Base-by-base conservation (phyloP, 2,113 vertebrate species). In the Peucedramus taeniatus region DNA sequence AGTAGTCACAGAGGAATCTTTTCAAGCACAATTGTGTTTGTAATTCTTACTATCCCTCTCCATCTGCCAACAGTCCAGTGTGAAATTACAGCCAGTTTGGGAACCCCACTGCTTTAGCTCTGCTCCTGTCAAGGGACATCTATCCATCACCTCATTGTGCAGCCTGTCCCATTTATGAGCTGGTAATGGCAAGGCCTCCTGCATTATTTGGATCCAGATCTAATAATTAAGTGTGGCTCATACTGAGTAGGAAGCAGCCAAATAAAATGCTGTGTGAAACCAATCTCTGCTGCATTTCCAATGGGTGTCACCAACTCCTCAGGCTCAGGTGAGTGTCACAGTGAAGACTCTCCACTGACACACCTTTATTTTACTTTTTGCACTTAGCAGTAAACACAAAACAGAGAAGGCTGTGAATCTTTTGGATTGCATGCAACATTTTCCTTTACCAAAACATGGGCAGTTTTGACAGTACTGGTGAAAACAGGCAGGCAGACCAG, bases 71-170 rank as follows among this genome's bases (percentile, higher is more conserved):
- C 8, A 22, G 40, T 74, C 44, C 3, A 8, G 89, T 61, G 69
- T 96, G 90, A 98, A 97, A 95, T 54, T 97, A 98, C 97, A 98
- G 95, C 85, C 93, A 84, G 64, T 81, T 76, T 81, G 69, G 84
- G 87, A 96, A 84, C 75, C 64, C 61, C 82, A 71, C 69, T 87
- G 92, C 68, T 90, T 94, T 82, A 89, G 76, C 44, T 66, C 80
- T 84, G 83, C 53, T 92, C 65, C 92, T 93, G 51, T 90, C 90
- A 92, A 86, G 53, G 68, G 65, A 75, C 87, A 77, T 85, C 66
- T 57, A 94, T 91, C 85, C 90, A 85, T 94, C 94, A 83, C 83
- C 65, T 90, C 78, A 71, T 24, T 89, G 86, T 59, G 72, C 83
- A 93, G 89, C 53, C 65, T 71, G 76, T 83, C 61, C 68, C 80